phyloP scores from a whole-genome alignment of 2,113 vertebrate species.

The Cebus imitator region DNA sequence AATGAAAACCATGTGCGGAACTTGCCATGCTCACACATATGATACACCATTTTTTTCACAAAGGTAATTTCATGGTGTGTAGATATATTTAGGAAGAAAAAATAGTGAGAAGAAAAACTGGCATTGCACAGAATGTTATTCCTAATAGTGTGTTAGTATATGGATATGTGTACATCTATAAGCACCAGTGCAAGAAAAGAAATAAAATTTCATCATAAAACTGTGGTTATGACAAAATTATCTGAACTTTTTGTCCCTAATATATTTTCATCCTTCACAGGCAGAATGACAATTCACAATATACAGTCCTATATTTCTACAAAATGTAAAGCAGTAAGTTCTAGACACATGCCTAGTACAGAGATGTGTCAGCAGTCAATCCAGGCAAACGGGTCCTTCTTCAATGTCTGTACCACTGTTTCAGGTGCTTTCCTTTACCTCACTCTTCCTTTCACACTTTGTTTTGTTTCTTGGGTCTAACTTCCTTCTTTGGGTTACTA shows the following conservation, averaged over 20 bases:
- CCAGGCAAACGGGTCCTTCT: background rate
- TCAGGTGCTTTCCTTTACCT: background rate
- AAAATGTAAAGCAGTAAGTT: conserved; percentile 49
- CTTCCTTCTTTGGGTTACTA: conserved; percentile 50
- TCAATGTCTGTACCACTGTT: background rate
- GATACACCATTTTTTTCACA: conserved; percentile 16
- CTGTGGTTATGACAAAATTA: background rate
- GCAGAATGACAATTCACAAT: conserved; percentile 42
- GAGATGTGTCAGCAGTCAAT: background rate
- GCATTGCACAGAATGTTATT: background rate
- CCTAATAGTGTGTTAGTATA: background rate
- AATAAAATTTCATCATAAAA: conserved; percentile 32
- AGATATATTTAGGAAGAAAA: background rate
- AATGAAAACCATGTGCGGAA: conserved; percentile 4
- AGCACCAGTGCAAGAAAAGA: background rate
- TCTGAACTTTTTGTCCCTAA: conserved; percentile 30
- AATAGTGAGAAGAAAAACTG: background rate
- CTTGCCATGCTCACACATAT: background rate
- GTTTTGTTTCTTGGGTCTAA: background rate
- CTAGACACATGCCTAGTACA: conserved; percentile 8
- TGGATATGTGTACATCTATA: background rate
- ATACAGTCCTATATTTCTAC: background rate
- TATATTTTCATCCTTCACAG: conserved; percentile 33
- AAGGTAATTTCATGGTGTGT: background rate
- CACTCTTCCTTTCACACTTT: background rate